A percentile compares a stretch with the other conserved stretches of the same genome.
phyloP scores from a whole-genome alignment of 2,888 invertebrate species.

The Parasteatoda lunata region DNA sequence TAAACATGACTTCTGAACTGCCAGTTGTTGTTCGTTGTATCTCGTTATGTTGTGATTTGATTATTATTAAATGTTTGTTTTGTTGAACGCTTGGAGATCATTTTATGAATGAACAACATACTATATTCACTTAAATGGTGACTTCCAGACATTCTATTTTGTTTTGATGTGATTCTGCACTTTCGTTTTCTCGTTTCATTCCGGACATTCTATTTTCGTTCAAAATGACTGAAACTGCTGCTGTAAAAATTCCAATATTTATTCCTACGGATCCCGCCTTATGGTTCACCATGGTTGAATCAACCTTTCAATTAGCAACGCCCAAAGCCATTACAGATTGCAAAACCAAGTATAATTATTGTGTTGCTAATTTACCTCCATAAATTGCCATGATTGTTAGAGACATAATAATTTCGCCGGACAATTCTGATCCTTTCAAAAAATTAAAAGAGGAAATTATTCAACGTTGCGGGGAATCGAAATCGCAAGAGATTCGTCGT shows the following conservation, averaged over 20 bases:
- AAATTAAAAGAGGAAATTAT: slow-evolving; percentile 13
- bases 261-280: neutral
- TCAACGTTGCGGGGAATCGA: neutral
- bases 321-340: too few relatives aligned
- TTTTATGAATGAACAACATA: too few relatives aligned
- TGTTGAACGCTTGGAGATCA: too few relatives aligned
- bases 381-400: neutral
- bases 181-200: too few relatives aligned
- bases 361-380: neutral
- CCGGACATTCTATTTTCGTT: neutral
- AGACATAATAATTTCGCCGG: slow-evolving; percentile 11
- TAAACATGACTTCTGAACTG: too few relatives aligned
- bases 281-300: neutral
- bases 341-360: slow-evolving; percentile 17
- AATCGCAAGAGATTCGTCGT: neutral
- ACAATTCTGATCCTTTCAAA: neutral
- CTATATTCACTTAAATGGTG: too few relatives aligned
- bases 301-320: neutral
- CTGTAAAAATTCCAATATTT: neutral
- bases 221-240: neutral
- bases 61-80: too few relatives aligned
- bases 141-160: too few relatives aligned
- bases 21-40: too few relatives aligned
- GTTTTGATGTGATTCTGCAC: too few relatives aligned
- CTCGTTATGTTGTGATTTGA: too few relatives aligned